Conservation (phyloP, 2,888 invertebrate genomes). For the Metalampra italica region DNA sequence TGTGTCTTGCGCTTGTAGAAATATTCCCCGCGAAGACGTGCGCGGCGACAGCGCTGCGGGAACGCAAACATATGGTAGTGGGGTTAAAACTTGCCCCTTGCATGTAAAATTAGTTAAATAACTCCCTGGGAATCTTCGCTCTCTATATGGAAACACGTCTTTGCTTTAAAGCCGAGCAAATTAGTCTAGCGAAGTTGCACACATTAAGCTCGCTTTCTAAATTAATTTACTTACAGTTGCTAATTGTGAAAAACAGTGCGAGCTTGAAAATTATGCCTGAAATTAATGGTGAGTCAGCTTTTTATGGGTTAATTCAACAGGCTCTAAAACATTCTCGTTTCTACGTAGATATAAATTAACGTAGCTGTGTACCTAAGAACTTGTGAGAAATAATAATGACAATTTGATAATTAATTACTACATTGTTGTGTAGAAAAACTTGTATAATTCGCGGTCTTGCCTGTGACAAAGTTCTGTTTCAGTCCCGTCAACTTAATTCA, state of each 20-base stretch:
- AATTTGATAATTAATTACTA: too few species aligned
- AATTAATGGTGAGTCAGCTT: slow-evolving; percentile 3
- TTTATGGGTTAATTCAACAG: too few species aligned
- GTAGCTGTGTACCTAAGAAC: too few species aligned
- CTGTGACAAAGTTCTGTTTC: too few species aligned
- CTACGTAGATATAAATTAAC: too few species aligned
- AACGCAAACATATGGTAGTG: slow-evolving; percentile 58
- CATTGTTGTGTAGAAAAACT: too few species aligned
- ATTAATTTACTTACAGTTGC: slow-evolving; percentile 58
- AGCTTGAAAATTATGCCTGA: slow-evolving; percentile 35
- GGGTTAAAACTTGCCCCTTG: slow-evolving; percentile 65
- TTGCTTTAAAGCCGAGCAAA: slow-evolving; percentile 67
- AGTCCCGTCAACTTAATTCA: too few species aligned
- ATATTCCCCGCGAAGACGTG: slow-evolving; percentile 15
- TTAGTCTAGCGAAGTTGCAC: slow-evolving; percentile 53
- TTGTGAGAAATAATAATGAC: too few species aligned
- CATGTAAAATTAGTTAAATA: slow-evolving; percentile 71
- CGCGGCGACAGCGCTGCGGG: slow-evolving; percentile 31
- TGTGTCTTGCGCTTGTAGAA: background rate
- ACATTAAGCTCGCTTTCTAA: slow-evolving; percentile 56
- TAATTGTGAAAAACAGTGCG: slow-evolving; percentile 54
- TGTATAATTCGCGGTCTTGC: too few species aligned
- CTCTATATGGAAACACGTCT: slow-evolving; percentile 62
- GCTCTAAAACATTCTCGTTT: too few species aligned
- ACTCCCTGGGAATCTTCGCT: slow-evolving; percentile 55